Evolutionary conservation across 92 coral and sea anemone genomes (phyloP).

Genomic region (Phenganax subtilis): DNA sequence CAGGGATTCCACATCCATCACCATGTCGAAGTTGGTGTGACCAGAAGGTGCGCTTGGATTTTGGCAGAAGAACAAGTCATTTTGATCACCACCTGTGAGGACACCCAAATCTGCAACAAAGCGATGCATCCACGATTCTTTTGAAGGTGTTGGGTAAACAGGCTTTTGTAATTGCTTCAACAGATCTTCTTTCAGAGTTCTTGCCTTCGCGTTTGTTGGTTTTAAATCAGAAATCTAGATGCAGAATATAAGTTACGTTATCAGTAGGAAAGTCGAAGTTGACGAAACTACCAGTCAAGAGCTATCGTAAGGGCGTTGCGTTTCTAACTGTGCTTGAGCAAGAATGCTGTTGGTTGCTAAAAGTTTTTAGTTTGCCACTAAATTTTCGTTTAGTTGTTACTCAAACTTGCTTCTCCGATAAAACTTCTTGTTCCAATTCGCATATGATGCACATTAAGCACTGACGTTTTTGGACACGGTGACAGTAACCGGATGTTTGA

Average conservation of each 20-base stretch:
- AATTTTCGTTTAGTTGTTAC: too few relatives aligned
- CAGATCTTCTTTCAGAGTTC: conserved; percentile 12
- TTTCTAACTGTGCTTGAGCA: too few relatives aligned
- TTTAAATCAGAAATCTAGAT: conserved; percentile 10
- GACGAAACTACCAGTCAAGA: too few relatives aligned
- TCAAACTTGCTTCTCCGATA: too few relatives aligned
- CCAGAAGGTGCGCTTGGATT: conserved; percentile 19
- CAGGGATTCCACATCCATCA: conserved; percentile 16
- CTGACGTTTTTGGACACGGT: too few relatives aligned
- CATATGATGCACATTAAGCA: too few relatives aligned
- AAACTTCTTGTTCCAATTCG: too few relatives aligned
- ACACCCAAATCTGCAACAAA: conserved; percentile 30
- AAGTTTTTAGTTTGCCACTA: too few relatives aligned
- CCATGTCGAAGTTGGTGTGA: background rate
- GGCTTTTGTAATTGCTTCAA: conserved; percentile 7
- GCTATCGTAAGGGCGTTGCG: too few relatives aligned
- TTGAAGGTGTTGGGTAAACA: conserved; percentile 33
- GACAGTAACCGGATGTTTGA: too few relatives aligned
- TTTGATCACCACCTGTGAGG: conserved; percentile 26
- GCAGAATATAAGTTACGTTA: background rate
- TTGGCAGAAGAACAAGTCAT: conserved; percentile 33
- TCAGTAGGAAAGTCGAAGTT: background rate
- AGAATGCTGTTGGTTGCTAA: too few relatives aligned
- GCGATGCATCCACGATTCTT: conserved; percentile 30
- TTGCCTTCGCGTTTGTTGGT: conserved; percentile 15